Percentiles rank a stretch among this genome's conserved stretches.
Evolutionary conservation across 2,888 invertebrate species (phyloP).

Genomic region (Himalopsyche anomala): DNA sequence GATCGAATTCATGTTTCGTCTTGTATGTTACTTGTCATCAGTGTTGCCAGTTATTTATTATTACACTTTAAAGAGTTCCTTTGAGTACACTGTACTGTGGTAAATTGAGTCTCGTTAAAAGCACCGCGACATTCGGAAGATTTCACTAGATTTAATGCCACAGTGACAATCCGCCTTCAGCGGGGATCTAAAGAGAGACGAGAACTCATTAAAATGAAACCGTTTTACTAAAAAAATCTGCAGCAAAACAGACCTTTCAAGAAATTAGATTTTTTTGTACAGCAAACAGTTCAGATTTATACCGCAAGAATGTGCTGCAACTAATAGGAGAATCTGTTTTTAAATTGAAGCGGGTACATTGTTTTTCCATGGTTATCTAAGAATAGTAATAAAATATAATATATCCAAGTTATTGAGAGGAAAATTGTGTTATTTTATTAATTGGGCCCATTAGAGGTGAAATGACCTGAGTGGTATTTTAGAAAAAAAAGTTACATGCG

Average conservation of each 20-base stretch:
- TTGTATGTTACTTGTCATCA: no score
- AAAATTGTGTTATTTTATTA: no score
- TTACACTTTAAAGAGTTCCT: background rate
- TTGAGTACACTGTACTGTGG: background rate
- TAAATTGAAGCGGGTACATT: no score
- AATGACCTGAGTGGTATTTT: no score
- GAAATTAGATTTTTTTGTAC: background rate
- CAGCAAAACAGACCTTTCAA: background rate
- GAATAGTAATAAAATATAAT: no score
- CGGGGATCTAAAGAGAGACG: background rate
- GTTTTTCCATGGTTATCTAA: no score
- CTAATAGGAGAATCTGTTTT: no score
- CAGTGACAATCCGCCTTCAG: conserved; percentile 16
- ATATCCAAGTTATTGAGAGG: no score
- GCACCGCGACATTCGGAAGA: background rate
- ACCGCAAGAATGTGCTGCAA: no score
- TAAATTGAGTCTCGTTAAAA: conserved; percentile 8
- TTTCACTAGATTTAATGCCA: conserved; percentile 7
- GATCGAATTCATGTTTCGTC: no score
- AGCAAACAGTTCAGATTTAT: background rate
- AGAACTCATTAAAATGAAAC: conserved; percentile 23
- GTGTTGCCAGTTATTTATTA: background rate
- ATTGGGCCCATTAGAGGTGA: no score
- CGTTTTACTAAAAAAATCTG: background rate
- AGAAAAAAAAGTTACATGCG: no score